Conservation (phyloP, 2,888 invertebrate genomes). For the Choristoneura rosaceana region DNA sequence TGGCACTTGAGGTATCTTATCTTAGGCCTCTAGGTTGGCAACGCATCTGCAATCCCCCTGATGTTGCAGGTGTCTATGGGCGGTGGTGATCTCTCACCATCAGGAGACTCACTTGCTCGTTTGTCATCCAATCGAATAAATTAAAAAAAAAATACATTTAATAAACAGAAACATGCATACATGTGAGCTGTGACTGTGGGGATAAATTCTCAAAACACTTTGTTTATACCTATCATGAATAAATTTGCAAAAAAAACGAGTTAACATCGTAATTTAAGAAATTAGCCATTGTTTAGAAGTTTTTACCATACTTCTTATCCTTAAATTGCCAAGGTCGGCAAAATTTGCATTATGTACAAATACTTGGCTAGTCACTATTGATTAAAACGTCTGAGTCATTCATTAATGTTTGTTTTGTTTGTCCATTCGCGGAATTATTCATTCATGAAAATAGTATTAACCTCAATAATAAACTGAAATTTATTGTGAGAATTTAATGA, state of each 20-base stretch:
- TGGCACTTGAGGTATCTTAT: too few species aligned
- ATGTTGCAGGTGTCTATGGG: too few species aligned
- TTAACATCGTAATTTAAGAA: background rate
- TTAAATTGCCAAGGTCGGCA: slow-evolving; percentile 13
- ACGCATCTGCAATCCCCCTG: too few species aligned
- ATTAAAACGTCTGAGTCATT: slow-evolving; percentile 35
- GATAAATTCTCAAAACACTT: background rate
- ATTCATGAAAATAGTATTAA: slow-evolving; percentile 24
- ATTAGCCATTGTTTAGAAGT: slow-evolving; percentile 6
- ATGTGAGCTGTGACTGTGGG: too few species aligned
- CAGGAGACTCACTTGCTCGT: too few species aligned
- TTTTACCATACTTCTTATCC: slow-evolving; percentile 19
- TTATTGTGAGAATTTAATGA: background rate
- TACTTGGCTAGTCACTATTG: slow-evolving; percentile 17
- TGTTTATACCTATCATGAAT: background rate
- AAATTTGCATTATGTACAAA: slow-evolving; percentile 16
- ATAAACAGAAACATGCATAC: too few species aligned
- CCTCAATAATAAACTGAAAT: background rate
- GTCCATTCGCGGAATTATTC: slow-evolving; percentile 24
- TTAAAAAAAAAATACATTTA: too few species aligned
- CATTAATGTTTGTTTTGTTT: slow-evolving; percentile 35
- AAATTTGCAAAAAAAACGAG: background rate
- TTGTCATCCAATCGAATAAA: too few species aligned
- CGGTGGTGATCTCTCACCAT: too few species aligned
- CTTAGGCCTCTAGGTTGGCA: too few species aligned